A percentile compares a stretch with the other conserved stretches of the same genome.
These are phyloP conservation scores for Hylomyscus alleni DNA, from an alignment of 2,797 vertebrate genomes.

Conservation along the genomic window DNA sequence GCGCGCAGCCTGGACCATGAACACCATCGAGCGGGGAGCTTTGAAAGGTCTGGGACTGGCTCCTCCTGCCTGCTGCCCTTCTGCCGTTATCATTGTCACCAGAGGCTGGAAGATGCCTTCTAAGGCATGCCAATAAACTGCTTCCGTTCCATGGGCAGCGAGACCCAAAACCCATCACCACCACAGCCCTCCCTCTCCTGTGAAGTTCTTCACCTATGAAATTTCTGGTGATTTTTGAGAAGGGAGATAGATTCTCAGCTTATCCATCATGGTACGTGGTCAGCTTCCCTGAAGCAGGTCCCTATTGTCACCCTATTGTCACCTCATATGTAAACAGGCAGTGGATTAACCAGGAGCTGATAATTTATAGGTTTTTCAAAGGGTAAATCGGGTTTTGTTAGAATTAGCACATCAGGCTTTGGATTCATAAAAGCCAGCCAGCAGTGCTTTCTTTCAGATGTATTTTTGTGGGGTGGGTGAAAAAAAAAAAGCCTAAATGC, in stretches of 20 bases:
- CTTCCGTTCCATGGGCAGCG: background rate
- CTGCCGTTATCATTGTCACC: background rate
- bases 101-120: too few relatives aligned
- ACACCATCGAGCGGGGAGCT: background rate
- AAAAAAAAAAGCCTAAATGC: slow-evolving; percentile 25
- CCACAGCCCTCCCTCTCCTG: background rate
- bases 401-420: slow-evolving; percentile 19
- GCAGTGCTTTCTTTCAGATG: slow-evolving; percentile 28
- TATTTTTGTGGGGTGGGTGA: background rate
- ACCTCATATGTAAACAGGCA: background rate
- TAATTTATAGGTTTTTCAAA: slow-evolving; percentile 41
- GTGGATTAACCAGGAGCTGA: background rate
- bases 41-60: too few relatives aligned
- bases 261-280: background rate
- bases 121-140: background rate
- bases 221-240: slow-evolving; percentile 55
- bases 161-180: background rate
- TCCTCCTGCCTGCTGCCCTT: background rate
- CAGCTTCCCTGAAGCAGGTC: background rate
- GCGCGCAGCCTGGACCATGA: accelerated
- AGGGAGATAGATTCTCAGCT: background rate
- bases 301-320: background rate
- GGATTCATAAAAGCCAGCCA: slow-evolving; percentile 34
- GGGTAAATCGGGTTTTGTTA: slow-evolving; percentile 43
- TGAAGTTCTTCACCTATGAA: background rate